A percentile compares a stretch with the other conserved stretches of the same genome.
phyloP scores from a whole-genome alignment of 64 coral and sea anemone genomes.

The Platygyra sinensis region DNA sequence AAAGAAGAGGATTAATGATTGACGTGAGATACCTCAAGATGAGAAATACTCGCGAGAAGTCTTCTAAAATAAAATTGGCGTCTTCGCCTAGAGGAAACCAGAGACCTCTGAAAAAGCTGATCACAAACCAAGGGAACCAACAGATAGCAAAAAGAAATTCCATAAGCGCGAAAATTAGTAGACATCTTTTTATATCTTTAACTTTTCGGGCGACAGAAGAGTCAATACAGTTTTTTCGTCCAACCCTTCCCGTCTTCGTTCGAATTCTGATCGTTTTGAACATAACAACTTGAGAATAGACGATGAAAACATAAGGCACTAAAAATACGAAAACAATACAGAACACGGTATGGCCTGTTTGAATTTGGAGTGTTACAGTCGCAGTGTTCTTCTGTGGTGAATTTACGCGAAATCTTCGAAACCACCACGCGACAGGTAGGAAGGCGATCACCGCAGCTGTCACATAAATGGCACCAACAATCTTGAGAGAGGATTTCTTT shows the following conservation, averaged over 20 bases:
- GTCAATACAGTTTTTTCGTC: not conserved
- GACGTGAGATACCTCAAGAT: constrained; percentile 25
- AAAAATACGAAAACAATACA: constrained; percentile 47
- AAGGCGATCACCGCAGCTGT: not conserved
- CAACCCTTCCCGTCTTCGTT: not conserved
- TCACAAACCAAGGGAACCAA: constrained; percentile 53
- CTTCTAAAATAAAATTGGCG: not conserved
- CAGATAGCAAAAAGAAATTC: constrained; percentile 40
- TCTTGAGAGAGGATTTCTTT: constrained; percentile 20
- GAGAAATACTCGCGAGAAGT: constrained; percentile 18
- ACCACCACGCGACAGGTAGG: not conserved
- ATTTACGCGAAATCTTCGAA: not conserved
- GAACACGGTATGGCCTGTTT: constrained; percentile 24
- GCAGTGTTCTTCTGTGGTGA: not conserved
- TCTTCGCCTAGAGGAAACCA: constrained; percentile 10
- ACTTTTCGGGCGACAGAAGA: not conserved
- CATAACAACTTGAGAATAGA: constrained; percentile 46
- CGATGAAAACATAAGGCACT: constrained; percentile 40
- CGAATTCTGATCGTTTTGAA: constrained; percentile 11
- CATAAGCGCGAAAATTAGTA: constrained; percentile 43
- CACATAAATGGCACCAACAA: constrained; percentile 15
- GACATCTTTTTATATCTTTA: constrained; percentile 13
- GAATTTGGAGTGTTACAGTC: not conserved
- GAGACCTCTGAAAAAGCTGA: constrained; percentile 11
- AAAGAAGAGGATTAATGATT: constrained; percentile 49